These are phyloP conservation scores for Drosophila pectinifera DNA, from an alignment of 1,140 invertebrate genomes.

Conservation along the genomic window DNA sequence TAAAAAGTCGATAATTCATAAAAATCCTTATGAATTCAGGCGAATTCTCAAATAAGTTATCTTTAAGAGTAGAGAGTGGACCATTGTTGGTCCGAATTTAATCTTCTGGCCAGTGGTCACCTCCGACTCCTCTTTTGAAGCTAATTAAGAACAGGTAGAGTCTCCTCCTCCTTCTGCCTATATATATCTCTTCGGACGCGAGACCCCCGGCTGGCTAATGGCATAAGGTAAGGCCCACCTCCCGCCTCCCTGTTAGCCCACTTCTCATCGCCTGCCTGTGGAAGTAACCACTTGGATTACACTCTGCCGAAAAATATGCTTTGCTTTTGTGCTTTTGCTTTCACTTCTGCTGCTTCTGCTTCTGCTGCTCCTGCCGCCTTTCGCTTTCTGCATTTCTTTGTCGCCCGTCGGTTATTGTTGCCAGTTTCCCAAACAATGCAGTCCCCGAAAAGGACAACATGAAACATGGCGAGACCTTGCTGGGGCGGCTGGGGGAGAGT, in stretches of 20 bases:
- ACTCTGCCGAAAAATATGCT: conserved; percentile 59
- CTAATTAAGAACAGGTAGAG: conserved; percentile 23
- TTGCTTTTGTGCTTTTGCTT: conserved; percentile 16
- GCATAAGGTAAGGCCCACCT: conserved; percentile 7
- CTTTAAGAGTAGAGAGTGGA: too few relatives aligned
- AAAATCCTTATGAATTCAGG: too few relatives aligned
- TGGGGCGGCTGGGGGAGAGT: conserved; percentile 16
- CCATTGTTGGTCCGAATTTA: not conserved
- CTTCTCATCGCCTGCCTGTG: conserved; percentile 2
- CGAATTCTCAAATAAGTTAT: too few relatives aligned
- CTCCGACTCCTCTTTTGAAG: not conserved
- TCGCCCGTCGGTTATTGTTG: conserved; percentile 49
- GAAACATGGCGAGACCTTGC: conserved; percentile 57
- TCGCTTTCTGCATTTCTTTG: conserved; percentile 45
- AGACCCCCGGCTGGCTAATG: conserved; percentile 28
- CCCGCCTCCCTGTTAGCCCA: not conserved
- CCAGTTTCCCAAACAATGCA: conserved; percentile 68
- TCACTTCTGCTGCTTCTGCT: not conserved
- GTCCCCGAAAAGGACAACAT: conserved; percentile 52
- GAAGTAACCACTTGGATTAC: conserved; percentile 67
- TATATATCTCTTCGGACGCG: not conserved
- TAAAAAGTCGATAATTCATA: too few relatives aligned
- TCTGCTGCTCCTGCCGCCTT: conserved; percentile 3
- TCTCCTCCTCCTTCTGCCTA: not conserved
- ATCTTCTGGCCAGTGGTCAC: not conserved